These are phyloP conservation scores for Nycticryphes semicollaris DNA, from an alignment of 2,113 vertebrate genomes.

Conservation along the genomic window DNA sequence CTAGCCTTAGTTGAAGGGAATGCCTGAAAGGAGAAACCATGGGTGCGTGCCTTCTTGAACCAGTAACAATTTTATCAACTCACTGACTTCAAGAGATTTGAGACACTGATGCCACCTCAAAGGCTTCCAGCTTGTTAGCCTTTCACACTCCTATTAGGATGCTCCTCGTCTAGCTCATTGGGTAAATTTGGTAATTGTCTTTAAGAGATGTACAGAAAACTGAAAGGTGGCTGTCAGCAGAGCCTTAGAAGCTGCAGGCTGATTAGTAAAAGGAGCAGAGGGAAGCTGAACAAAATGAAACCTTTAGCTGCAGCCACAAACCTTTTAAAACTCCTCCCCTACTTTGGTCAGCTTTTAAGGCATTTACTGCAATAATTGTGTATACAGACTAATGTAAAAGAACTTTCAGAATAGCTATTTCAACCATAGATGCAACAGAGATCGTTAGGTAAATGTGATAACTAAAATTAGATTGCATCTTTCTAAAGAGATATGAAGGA, in stretches of 20 bases:
- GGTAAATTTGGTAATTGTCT: conserved; percentile 59
- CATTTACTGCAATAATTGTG: neutral
- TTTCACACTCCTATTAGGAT: conserved; percentile 55
- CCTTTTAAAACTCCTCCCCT: neutral
- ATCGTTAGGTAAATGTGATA: neutral
- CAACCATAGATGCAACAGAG: neutral
- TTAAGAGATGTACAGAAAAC: conserved; percentile 32
- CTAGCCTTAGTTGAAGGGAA: conserved; percentile 14
- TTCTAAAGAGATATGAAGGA: neutral
- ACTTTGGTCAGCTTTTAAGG: neutral
- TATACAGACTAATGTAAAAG: neutral
- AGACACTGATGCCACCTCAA: conserved; percentile 38
- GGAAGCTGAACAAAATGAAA: conserved; percentile 4
- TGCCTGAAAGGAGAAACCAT: conserved; percentile 6
- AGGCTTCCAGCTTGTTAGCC: conserved; percentile 61
- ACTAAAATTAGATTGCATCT: neutral
- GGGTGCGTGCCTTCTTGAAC: conserved; percentile 10
- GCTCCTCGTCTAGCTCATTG: conserved; percentile 17
- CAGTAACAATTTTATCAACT: conserved; percentile 41
- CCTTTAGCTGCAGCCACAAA: neutral
- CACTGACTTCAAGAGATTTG: conserved; percentile 30
- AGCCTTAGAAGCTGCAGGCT: neutral
- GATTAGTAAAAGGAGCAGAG: neutral
- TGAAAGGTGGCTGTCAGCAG: conserved; percentile 34
- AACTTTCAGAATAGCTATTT: neutral